Conservation (phyloP, 1,140 invertebrate species). For the Maniola jurtina region DNA sequence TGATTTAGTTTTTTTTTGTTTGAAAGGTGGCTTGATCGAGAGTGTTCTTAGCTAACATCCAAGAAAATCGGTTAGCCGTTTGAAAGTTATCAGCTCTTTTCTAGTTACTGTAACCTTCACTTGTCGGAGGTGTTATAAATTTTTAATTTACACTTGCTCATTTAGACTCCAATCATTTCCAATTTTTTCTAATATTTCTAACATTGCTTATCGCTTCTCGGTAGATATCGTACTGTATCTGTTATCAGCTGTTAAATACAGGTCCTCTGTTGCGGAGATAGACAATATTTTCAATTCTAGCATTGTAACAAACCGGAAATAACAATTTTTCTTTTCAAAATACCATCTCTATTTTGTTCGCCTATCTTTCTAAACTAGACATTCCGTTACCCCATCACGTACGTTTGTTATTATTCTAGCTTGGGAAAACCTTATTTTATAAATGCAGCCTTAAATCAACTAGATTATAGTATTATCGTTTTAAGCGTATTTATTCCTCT, state of each 20-base stretch:
- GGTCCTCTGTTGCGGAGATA: background rate
- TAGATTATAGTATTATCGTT: background rate
- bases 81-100: too few species aligned
- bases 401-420: conserved; percentile 3
- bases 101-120: too few species aligned
- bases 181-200: background rate
- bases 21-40: too few species aligned
- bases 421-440: conserved; percentile 1
- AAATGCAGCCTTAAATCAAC: conserved; percentile 1
- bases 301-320: conserved; percentile 1
- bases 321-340: conserved; percentile 5
- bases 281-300: conserved; percentile 1
- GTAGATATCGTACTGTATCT: background rate
- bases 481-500: background rate
- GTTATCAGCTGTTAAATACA: background rate
- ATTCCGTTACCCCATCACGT: background rate
- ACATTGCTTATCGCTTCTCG: background rate
- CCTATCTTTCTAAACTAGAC: background rate
- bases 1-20: too few species aligned
- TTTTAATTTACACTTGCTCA: too few species aligned
- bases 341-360: background rate
- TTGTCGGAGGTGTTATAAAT: too few species aligned
- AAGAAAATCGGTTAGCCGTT: too few species aligned
- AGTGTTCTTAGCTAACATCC: too few species aligned
- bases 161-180: too few species aligned